Evolutionary conservation across 2,888 invertebrate genomes (phyloP).

Genomic region (Agelastica alni): DNA sequence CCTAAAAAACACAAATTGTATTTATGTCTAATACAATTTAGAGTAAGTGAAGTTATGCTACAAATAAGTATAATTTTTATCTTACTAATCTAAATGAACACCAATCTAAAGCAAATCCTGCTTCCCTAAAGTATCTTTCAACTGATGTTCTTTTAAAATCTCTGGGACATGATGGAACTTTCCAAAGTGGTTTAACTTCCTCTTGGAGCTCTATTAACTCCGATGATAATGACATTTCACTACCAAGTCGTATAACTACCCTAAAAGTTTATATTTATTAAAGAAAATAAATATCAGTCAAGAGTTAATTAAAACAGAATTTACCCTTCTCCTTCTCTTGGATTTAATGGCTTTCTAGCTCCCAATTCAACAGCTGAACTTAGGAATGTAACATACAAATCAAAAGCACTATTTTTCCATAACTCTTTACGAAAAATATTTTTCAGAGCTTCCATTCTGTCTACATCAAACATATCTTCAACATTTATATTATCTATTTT

Average conservation of each 20-base stretch:
- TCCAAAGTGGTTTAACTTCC: slow-evolving; percentile 81
- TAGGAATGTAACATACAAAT: slow-evolving; percentile 81
- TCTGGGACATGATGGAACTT: slow-evolving; percentile 75
- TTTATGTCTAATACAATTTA: not conserved
- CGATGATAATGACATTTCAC: slow-evolving; percentile 72
- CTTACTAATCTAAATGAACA: slow-evolving; percentile 82
- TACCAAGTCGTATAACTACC: slow-evolving; percentile 81
- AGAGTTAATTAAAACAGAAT: slow-evolving; percentile 15
- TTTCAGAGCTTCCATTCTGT: slow-evolving; percentile 72
- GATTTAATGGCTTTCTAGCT: slow-evolving; percentile 78
- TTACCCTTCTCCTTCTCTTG: slow-evolving; percentile 86
- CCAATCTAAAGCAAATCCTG: slow-evolving; percentile 84
- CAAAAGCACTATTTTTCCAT: slow-evolving; percentile 76
- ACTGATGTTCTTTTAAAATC: slow-evolving; percentile 85
- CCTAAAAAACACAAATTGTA: slow-evolving; percentile 41
- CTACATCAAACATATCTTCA: slow-evolving; percentile 78
- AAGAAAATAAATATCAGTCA: too few species aligned
- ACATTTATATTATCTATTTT: slow-evolving; percentile 90
- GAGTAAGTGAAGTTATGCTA: not conserved
- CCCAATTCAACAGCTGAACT: slow-evolving; percentile 85
- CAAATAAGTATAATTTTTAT: not conserved
- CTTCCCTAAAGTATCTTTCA: slow-evolving; percentile 79
- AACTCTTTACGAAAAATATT: slow-evolving; percentile 77
- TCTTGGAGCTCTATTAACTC: slow-evolving; percentile 72
- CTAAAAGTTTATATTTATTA: slow-evolving; percentile 58